Conservation (phyloP, 2,888 invertebrate genomes). For the Furcula furcula region DNA sequence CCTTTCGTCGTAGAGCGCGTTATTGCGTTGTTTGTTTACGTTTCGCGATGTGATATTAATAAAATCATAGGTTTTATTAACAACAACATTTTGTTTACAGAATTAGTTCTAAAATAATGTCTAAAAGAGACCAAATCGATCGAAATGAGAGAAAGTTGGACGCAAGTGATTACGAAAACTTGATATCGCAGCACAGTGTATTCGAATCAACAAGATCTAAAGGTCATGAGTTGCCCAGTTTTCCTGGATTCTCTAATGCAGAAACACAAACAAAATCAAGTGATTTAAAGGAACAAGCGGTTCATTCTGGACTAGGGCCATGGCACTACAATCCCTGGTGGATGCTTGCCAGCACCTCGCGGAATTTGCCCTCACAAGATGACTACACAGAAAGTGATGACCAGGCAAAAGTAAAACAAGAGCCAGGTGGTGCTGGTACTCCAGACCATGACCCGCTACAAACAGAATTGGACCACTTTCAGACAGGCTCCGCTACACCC, state of each 20-base stretch:
- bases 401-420: slow-evolving; percentile 72
- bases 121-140: slow-evolving; percentile 74
- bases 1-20: no score
- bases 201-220: slow-evolving; percentile 70
- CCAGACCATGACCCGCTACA: slow-evolving; percentile 70
- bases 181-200: slow-evolving; percentile 75
- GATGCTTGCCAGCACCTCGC: slow-evolving; percentile 78
- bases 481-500: slow-evolving; percentile 59
- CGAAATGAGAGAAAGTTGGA: slow-evolving; percentile 75
- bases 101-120: slow-evolving; percentile 54
- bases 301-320: slow-evolving; percentile 65
- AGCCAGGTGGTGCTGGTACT: slow-evolving; percentile 65
- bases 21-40: slow-evolving; percentile 77
- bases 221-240: slow-evolving; percentile 73
- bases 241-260: slow-evolving; percentile 76
- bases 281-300: slow-evolving; percentile 65
- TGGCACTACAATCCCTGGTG: slow-evolving; percentile 81
- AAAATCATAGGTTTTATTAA: no score
- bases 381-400: slow-evolving; percentile 72
- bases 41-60: slow-evolving; percentile 37
- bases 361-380: slow-evolving; percentile 69
- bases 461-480: slow-evolving; percentile 60
- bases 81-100: slow-evolving; percentile 30
- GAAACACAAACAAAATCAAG: slow-evolving; percentile 77
- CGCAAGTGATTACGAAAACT: slow-evolving; percentile 73